Evolutionary conservation across 2,888 invertebrate species (phyloP).

Genomic region (Temnothorax ravouxi): DNA sequence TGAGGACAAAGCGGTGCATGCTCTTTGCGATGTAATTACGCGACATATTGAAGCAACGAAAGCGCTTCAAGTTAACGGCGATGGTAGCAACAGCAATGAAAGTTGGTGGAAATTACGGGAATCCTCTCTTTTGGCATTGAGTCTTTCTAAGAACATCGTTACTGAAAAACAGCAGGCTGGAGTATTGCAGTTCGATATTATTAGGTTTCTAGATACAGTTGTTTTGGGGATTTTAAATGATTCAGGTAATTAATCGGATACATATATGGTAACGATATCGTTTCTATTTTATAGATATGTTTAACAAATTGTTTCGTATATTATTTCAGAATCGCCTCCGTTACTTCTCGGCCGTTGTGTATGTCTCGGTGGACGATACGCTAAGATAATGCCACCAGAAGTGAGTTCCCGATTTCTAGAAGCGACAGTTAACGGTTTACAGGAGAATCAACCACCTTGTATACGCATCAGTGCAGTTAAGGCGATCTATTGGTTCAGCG

Average conservation of each 20-base stretch:
- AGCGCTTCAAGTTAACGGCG: slow-evolving; percentile 85
- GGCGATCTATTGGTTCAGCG: slow-evolving; percentile 87
- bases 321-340: slow-evolving; percentile 84
- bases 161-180: slow-evolving; percentile 83
- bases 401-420: slow-evolving; percentile 87
- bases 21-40: slow-evolving; percentile 88
- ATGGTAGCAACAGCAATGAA: slow-evolving; percentile 66
- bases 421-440: slow-evolving; percentile 88
- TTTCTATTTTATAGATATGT: not conserved
- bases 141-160: slow-evolving; percentile 87
- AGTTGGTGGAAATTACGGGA: slow-evolving; percentile 91
- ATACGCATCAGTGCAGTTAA: slow-evolving; percentile 88
- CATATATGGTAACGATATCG: not conserved
- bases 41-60: slow-evolving; percentile 89
- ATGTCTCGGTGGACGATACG: slow-evolving; percentile 88
- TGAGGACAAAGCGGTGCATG: slow-evolving; percentile 87
- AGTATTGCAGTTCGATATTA: slow-evolving; percentile 82
- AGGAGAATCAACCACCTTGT: slow-evolving; percentile 87
- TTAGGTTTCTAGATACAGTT: slow-evolving; percentile 86
- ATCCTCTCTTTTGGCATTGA: slow-evolving; percentile 89
- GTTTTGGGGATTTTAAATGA: slow-evolving; percentile 87
- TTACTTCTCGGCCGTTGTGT: slow-evolving; percentile 88
- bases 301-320: not conserved
- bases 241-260: slow-evolving; percentile 81
- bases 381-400: slow-evolving; percentile 87